Conservation (phyloP, 2,113 vertebrate species). For the Perognathus longimembris region DNA sequence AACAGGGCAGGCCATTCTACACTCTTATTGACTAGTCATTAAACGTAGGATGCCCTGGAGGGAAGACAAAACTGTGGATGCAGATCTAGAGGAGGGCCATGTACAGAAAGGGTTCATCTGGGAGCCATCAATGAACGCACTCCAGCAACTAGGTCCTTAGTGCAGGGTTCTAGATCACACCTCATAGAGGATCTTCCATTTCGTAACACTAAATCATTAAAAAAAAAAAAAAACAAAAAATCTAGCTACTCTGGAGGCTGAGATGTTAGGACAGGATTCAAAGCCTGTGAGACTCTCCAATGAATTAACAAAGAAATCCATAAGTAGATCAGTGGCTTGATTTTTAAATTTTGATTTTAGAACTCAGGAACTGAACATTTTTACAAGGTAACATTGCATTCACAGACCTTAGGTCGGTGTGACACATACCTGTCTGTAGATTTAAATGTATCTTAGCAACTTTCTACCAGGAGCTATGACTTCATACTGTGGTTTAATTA, state of each 20-base stretch:
- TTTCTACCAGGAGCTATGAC: conserved; percentile 27
- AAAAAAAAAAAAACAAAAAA: no score
- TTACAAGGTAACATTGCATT: not conserved
- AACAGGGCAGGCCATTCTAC: not conserved
- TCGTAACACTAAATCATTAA: not conserved
- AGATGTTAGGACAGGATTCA: no score
- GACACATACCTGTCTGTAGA: not conserved
- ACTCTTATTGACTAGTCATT: not conserved
- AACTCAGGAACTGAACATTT: no score
- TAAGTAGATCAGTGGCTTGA: no score
- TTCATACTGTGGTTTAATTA: conserved; percentile 42
- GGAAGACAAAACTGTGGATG: not conserved
- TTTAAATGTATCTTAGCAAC: conserved; percentile 9
- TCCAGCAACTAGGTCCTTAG: not conserved
- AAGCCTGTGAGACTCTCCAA: no score
- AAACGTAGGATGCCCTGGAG: not conserved
- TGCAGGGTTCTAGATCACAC: no score
- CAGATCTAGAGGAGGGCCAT: not conserved
- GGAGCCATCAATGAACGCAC: not conserved
- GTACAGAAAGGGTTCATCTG: not conserved
- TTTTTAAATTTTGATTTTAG: no score
- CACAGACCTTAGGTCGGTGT: conserved; percentile 11
- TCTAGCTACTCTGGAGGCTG: no score
- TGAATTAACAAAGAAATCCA: no score
- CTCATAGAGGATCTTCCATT: not conserved